A percentile compares a stretch with the other conserved stretches of the same genome.
Evolutionary conservation across 2,888 invertebrate genomes (phyloP).

Genomic region (Helobdella robusta): DNA sequence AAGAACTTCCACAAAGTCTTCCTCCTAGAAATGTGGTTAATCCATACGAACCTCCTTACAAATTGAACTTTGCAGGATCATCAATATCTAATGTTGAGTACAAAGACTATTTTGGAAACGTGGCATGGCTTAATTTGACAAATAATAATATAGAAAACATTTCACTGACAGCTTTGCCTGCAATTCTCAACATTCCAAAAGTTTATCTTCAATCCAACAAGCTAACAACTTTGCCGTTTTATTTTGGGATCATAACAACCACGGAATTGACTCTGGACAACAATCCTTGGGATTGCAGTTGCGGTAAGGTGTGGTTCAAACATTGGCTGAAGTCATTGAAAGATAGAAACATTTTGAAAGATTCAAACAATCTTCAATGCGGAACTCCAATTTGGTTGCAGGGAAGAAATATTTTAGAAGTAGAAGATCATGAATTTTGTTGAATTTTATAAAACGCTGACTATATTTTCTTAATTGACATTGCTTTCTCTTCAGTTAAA

Average conservation of each 20-base stretch:
- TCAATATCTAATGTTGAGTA: no score
- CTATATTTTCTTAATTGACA: no score
- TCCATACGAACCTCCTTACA: no score
- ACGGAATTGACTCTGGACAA: slow-evolving; percentile 9
- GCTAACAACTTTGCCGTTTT: background rate
- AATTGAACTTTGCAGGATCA: no score
- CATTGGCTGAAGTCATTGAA: slow-evolving; percentile 20
- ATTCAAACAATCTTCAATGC: slow-evolving; percentile 18
- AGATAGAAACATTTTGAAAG: background rate
- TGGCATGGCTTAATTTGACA: slow-evolving; percentile 7
- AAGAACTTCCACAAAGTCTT: background rate
- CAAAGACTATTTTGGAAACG: slow-evolving; percentile 9
- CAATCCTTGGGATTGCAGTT: slow-evolving; percentile 24
- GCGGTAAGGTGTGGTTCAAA: slow-evolving; percentile 22
- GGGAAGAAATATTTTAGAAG: slow-evolving; percentile 11
- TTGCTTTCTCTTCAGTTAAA: no score
- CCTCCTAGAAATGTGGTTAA: no score
- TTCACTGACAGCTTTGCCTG: background rate
- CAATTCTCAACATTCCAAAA: background rate
- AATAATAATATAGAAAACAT: slow-evolving; percentile 13
- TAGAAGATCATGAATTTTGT: slow-evolving; percentile 24
- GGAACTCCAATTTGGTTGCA: slow-evolving; percentile 5
- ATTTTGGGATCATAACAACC: background rate
- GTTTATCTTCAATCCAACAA: slow-evolving; percentile 19
- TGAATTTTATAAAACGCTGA: no score